Conservation (phyloP, 2,797 vertebrate species). For the Hemibagrus guttatus region DNA sequence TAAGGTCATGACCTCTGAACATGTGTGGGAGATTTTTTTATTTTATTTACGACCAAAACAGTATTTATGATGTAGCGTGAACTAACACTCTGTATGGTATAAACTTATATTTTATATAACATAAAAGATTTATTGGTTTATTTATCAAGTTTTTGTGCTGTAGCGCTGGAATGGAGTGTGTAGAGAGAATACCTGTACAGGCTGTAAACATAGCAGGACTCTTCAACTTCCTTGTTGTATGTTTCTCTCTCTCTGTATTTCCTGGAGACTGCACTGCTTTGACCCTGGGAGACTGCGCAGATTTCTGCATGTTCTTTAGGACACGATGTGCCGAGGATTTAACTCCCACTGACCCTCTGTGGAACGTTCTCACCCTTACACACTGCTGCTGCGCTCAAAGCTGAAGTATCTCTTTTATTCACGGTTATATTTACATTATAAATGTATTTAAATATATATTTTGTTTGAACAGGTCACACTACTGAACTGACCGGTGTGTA, state of each 20-base stretch:
- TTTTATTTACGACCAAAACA: background rate
- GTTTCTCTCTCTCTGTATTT: background rate
- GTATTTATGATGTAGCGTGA: no score
- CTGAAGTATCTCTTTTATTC: background rate
- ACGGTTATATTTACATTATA: background rate
- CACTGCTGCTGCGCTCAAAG: background rate
- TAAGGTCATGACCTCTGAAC: background rate
- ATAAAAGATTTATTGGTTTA: background rate
- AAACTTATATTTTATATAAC: background rate
- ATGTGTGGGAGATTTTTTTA: background rate
- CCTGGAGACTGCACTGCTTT: background rate
- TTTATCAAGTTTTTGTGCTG: background rate
- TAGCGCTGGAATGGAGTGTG: background rate
- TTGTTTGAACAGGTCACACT: background rate
- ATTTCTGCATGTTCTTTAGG: background rate
- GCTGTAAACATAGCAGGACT: background rate
- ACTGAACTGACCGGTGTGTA: background rate
- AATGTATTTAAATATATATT: background rate
- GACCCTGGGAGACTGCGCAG: background rate
- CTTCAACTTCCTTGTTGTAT: background rate
- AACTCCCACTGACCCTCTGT: background rate
- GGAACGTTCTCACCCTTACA: background rate
- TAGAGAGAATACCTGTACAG: background rate
- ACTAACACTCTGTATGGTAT: no score
- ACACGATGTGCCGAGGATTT: background rate